Evolutionary conservation across 2,797 vertebrate species (phyloP).

Genomic region (Falco peregrinus): DNA sequence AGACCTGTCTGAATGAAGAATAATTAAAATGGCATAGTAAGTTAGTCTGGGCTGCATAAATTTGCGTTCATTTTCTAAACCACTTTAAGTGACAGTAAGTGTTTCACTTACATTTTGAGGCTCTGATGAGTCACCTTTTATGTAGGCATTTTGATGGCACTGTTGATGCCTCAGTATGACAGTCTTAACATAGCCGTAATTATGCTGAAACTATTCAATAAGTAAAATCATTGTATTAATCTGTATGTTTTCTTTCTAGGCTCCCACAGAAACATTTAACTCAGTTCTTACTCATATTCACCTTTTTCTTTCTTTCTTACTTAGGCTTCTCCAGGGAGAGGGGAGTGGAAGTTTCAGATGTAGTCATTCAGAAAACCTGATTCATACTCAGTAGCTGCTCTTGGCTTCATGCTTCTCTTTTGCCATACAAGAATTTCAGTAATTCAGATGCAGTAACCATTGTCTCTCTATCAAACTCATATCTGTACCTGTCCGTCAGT

Average conservation of each 20-base stretch:
- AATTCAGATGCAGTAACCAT: not conserved
- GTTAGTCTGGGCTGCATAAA: conserved; percentile 34
- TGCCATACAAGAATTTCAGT: not conserved
- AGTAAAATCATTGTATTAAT: conserved; percentile 58
- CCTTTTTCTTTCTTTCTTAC: not conserved
- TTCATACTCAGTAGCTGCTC: not conserved
- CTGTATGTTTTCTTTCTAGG: conserved; percentile 35
- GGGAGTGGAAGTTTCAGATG: not conserved
- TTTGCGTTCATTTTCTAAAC: conserved; percentile 46
- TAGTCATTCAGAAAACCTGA: not conserved
- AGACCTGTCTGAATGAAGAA: conserved; percentile 40
- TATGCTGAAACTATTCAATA: conserved; percentile 48
- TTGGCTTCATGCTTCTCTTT: not conserved
- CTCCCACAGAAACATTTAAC: conserved; percentile 19
- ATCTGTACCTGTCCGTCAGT: not conserved
- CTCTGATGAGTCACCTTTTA: conserved; percentile 55
- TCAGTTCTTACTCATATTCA: not conserved
- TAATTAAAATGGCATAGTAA: conserved; percentile 46
- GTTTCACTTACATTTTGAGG: conserved; percentile 43
- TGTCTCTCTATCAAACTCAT: not conserved
- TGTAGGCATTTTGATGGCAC: conserved; percentile 55
- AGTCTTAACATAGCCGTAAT: conserved; percentile 59
- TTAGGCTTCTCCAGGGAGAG: not conserved
- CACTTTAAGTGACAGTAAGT: conserved; percentile 55
- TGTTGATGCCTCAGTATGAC: conserved; percentile 65